Evolutionary conservation across 2,888 invertebrate genomes (phyloP), one percentile per base, ranked within the genome.

Genomic region (Ophioninae sp.): DNA sequence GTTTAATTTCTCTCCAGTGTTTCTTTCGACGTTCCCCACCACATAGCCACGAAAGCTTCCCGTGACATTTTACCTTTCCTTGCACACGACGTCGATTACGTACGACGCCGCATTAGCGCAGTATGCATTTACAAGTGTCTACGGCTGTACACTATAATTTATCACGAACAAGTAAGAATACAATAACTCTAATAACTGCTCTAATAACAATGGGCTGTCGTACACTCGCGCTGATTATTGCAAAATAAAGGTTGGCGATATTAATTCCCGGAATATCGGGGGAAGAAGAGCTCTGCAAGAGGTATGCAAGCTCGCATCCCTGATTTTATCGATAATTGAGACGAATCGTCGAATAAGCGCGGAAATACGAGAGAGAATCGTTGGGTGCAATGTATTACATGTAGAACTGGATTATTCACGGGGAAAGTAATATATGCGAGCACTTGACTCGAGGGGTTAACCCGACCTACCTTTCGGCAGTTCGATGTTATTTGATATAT

Each of bases 401-500:
- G 13, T 44, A 44, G 44, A 13, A 13, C 10, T 44, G 13, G 44
- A 44, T 44, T 21, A 41, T 21, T 39, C 76, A 21, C 67, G 59
- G 6, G 59, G 41, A 65, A 69, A 57, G 30, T 17, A 8, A 44
- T 44, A 13, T 10, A 61, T n/a, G 13, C 44, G 10, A 10, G 21
- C 21, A 17, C 61, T 39, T 13, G 41, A 61, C 44, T 20, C 44
- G 69, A 13, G 39, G 69, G 65, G 69, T 44, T 65, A 50, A 62
- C 62, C 39, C 41, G 70, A 81, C 64, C 62, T 64, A 75, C 50
- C 75, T 17, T 20, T 10, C 62, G 62, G 69, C 41, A 64, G 56
- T 75, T 70, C 21, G 79, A 70, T 61, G 44, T 68, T 81, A 74
- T 50, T n/a, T 30, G 50, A 82, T n/a, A 39, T 61, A 39, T 39